Evolutionary conservation across 1,140 invertebrate species (phyloP).

Genomic region (Charaxes varanes): DNA sequence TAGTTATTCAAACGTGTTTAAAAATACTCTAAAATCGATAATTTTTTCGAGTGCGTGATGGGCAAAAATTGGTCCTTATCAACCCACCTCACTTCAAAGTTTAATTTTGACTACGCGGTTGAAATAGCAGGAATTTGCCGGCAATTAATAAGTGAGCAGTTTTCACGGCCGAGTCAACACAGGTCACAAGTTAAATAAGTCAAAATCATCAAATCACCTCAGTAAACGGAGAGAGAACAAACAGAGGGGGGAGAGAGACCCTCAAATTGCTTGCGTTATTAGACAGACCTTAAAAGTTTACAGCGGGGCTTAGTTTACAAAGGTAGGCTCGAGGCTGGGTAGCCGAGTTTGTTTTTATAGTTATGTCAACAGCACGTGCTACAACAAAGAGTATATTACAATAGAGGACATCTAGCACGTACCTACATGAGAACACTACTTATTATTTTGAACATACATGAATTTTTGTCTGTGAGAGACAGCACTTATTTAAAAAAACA

Average conservation of each 20-base stretch:
- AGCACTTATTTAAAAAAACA: too few relatives aligned
- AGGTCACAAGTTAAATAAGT: conserved; percentile 56
- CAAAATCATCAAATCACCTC: conserved; percentile 70
- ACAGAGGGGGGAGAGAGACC: conserved; percentile 60
- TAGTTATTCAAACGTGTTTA: too few relatives aligned
- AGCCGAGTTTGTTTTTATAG: conserved; percentile 55
- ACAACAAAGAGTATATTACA: conserved; percentile 3
- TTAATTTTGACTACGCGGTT: too few relatives aligned
- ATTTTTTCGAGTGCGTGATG: too few relatives aligned
- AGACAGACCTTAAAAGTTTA: conserved; percentile 67
- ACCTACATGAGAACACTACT: too few relatives aligned
- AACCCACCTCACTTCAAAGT: too few relatives aligned
- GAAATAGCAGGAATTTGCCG: too few relatives aligned
- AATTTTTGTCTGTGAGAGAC: too few relatives aligned
- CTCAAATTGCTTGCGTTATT: conserved; percentile 67
- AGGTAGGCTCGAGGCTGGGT: conserved; percentile 55
- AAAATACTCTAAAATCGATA: too few relatives aligned
- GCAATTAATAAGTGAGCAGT: conserved; percentile 19
- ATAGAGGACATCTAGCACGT: too few relatives aligned
- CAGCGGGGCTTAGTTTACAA: conserved; percentile 59
- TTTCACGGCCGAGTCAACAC: conserved; percentile 27
- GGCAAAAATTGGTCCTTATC: too few relatives aligned
- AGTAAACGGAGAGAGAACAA: conserved; percentile 52
- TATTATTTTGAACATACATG: too few relatives aligned
- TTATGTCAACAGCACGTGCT: conserved; percentile 43